phyloP scores from a whole-genome alignment of 2,797 vertebrate genomes.

The Scarus forsteni region DNA sequence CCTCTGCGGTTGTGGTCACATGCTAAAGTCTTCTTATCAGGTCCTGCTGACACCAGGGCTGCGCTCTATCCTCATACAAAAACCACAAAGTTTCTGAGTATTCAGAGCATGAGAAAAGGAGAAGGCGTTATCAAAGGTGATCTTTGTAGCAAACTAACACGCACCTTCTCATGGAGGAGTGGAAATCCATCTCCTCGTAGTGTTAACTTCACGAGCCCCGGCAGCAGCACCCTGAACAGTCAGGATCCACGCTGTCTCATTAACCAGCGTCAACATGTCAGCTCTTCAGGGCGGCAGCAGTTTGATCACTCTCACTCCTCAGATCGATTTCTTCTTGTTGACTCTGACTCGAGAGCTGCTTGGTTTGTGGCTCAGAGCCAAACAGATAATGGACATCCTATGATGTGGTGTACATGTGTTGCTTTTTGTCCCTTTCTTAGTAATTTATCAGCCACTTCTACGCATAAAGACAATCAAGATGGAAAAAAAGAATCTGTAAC shows the following conservation, averaged over 20 bases:
- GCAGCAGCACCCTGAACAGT: not conserved
- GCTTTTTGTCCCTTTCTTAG: not conserved
- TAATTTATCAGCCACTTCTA: not conserved
- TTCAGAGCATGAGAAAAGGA: not conserved
- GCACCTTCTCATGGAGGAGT: not conserved
- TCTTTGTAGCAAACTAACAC: not conserved
- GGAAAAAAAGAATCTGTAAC: not conserved
- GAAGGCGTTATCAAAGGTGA: accelerated
- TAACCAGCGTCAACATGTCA: not conserved
- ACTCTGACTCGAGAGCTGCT: not conserved
- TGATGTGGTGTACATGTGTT: not conserved
- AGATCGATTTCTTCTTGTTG: not conserved
- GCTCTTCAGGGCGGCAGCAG: not conserved
- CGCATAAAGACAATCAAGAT: not conserved
- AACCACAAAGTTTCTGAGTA: not conserved
- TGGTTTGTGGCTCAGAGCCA: not conserved
- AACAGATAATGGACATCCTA: not conserved
- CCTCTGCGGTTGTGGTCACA: slow-evolving; percentile 41
- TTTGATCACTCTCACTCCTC: not conserved
- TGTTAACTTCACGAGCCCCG: not conserved
- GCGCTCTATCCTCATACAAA: slow-evolving; percentile 4
- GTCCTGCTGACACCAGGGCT: slow-evolving; percentile 25
- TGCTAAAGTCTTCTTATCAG: slow-evolving; percentile 37
- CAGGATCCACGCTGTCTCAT: not conserved
- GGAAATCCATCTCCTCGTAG: not conserved